Conservation (phyloP, 2,888 invertebrate genomes). For the Entomobrya multifasciata region DNA sequence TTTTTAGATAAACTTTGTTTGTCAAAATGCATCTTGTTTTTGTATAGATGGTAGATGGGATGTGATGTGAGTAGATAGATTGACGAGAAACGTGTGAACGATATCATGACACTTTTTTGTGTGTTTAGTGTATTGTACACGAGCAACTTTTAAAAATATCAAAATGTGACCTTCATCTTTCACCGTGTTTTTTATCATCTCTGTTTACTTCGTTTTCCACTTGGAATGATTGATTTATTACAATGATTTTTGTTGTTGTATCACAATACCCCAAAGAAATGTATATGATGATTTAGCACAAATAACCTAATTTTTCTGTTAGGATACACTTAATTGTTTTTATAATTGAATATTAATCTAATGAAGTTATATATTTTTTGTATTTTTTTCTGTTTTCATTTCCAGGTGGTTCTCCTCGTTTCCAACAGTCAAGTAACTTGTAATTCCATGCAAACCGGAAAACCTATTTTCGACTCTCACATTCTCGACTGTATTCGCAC, state of each 20-base stretch:
- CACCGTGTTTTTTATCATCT: neutral
- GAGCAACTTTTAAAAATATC: conserved; percentile 13
- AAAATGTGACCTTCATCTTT: conserved; percentile 41
- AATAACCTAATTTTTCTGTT: no score
- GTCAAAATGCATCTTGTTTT: no score
- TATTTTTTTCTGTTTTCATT: no score
- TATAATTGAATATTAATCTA: no score
- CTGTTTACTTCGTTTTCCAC: neutral
- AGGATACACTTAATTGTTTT: no score
- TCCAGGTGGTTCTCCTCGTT: conserved; percentile 68
- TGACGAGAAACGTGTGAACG: neutral
- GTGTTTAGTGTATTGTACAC: neutral
- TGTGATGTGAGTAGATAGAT: no score
- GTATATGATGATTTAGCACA: no score
- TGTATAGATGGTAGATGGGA: no score
- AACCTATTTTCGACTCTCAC: conserved; percentile 69
- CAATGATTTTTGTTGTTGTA: no score
- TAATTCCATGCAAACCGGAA: conserved; percentile 64
- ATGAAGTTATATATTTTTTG: no score
- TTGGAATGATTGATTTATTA: neutral
- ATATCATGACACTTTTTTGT: neutral
- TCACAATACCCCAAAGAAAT: no score
- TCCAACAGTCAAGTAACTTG: conserved; percentile 61
- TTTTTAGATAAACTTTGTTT: no score
- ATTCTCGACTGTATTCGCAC: conserved; percentile 68